These are phyloP conservation scores for Physella acuta DNA, from an alignment of 1,140 invertebrate species.

Conservation along the genomic window DNA sequence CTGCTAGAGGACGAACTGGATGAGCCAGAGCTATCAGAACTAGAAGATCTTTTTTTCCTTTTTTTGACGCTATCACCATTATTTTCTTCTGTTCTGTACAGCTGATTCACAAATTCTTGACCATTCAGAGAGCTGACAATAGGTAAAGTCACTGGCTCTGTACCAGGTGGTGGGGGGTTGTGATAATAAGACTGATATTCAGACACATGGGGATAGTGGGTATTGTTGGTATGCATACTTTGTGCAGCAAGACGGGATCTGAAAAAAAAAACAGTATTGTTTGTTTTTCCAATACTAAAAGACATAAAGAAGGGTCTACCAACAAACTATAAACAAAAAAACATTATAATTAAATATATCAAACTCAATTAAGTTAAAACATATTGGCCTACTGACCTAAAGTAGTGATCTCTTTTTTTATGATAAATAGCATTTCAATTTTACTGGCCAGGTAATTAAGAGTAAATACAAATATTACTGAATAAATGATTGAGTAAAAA, in stretches of 20 bases:
- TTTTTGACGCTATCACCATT: background rate
- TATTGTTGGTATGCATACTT: background rate
- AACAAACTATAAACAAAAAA: too few species aligned
- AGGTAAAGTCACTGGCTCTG: constrained; percentile 49
- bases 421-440: too few species aligned
- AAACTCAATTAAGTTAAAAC: too few species aligned
- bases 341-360: too few species aligned
- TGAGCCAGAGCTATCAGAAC: constrained; percentile 1
- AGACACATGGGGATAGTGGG: background rate
- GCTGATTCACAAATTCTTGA: constrained; percentile 5
- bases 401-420: too few species aligned
- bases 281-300: too few species aligned
- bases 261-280: too few species aligned
- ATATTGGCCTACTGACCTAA: too few species aligned
- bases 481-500: too few species aligned
- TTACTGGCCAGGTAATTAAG: too few species aligned
- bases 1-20: constrained; percentile 9
- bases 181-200: background rate
- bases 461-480: too few species aligned
- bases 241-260: background rate
- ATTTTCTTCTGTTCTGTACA: constrained; percentile 9
- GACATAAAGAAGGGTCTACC: too few species aligned
- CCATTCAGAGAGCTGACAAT: constrained; percentile 17
- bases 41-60: background rate
- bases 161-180: constrained; percentile 47